Conservation (phyloP, 35 echinoderm and acorn worm genomes). For the Patiria miniata region DNA sequence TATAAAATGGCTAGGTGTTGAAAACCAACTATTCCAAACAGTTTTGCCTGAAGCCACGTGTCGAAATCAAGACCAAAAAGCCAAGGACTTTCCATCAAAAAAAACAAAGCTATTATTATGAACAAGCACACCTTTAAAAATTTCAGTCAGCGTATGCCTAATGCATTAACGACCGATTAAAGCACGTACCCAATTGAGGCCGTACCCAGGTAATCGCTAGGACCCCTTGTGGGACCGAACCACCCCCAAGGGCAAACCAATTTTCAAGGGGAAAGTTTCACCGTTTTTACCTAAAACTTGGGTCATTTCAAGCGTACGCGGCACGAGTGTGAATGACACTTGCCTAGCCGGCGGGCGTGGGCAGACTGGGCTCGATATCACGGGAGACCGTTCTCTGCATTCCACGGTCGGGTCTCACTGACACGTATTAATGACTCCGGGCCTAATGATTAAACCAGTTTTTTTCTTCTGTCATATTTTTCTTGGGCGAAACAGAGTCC, state of each 20-base stretch:
- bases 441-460: neutral
- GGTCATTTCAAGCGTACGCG: neutral
- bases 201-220: neutral
- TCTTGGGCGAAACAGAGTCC: neutral
- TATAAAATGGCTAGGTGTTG: too few relatives aligned
- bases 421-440: slow-evolving; percentile 2
- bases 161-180: too few relatives aligned
- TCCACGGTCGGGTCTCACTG: neutral
- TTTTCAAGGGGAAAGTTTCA: neutral
- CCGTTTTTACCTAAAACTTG: neutral
- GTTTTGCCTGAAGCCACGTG: too few relatives aligned
- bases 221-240: neutral
- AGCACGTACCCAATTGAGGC: neutral
- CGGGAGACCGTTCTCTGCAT: neutral
- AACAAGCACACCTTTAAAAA: too few relatives aligned
- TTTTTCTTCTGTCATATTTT: neutral
- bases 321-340: neutral
- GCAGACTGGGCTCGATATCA: neutral
- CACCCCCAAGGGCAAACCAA: neutral
- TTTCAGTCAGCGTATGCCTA: too few relatives aligned
- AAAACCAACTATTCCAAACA: too few relatives aligned
- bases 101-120: too few relatives aligned
- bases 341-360: neutral
- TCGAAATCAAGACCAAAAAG: too few relatives aligned
- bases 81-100: too few relatives aligned